Conservation (phyloP, 2,888 invertebrate genomes). For the Chrysolina haemoptera region DNA sequence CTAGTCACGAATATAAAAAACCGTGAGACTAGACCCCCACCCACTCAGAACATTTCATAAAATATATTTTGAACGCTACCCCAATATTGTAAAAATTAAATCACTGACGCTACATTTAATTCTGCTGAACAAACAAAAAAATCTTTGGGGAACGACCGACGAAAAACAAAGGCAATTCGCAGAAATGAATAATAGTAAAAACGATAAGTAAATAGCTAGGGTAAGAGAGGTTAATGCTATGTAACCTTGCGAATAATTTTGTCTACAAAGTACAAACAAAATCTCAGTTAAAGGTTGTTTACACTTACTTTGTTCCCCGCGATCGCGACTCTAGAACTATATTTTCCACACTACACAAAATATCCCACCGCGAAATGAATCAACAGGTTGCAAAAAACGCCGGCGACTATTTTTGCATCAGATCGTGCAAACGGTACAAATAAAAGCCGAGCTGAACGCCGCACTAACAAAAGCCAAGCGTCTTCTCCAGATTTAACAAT, state of each 20-base stretch:
- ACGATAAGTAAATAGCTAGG: constrained; percentile 47
- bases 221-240: constrained; percentile 54
- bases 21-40: constrained; percentile 81
- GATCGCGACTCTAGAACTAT: constrained; percentile 43
- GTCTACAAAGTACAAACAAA: constrained; percentile 54
- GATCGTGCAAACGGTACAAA: constrained; percentile 49
- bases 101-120: constrained; percentile 48
- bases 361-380: constrained; percentile 48
- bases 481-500: constrained; percentile 67
- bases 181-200: constrained; percentile 39
- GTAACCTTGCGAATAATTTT: constrained; percentile 57
- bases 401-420: constrained; percentile 51
- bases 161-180: constrained; percentile 35
- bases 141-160: constrained; percentile 26
- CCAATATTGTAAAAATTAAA: constrained; percentile 23
- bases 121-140: constrained; percentile 43
- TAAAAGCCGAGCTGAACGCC: constrained; percentile 50
- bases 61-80: constrained; percentile 20
- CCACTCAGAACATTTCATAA: constrained; percentile 73
- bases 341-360: constrained; percentile 50
- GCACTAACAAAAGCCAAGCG: constrained; percentile 59
- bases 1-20: constrained; percentile 80
- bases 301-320: constrained; percentile 57
- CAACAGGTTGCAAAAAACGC: constrained; percentile 60
- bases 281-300: constrained; percentile 63